These are phyloP conservation scores for Eumacrocentrus americanus DNA, from an alignment of 2,888 invertebrate species.

Conservation along the genomic window DNA sequence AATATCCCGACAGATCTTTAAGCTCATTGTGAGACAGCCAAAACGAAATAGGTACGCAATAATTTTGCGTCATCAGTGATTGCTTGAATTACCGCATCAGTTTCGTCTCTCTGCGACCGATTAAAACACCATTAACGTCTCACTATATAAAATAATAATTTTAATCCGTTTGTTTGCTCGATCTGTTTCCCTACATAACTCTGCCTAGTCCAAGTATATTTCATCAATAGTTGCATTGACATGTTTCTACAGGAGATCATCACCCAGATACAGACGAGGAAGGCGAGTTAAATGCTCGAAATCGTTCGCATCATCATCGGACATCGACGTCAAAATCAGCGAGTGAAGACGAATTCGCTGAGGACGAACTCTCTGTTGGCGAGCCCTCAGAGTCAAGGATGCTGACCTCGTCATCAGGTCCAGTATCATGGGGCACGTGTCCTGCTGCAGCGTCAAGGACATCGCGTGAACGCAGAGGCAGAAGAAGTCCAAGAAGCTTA, in stretches of 20 bases:
- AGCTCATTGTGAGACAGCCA: neutral
- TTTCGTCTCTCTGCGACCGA: neutral
- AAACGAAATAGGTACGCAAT: neutral
- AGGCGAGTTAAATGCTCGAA: conserved; percentile 52
- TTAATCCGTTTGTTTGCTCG: neutral
- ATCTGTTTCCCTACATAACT: too few species aligned
- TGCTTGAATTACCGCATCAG: neutral
- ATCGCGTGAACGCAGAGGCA: conserved; percentile 66
- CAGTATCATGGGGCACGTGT: conserved; percentile 64
- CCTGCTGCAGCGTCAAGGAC: conserved; percentile 67
- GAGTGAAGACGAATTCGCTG: conserved; percentile 85
- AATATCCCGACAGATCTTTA: too few species aligned
- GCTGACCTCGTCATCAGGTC: conserved; percentile 64
- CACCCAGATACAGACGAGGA: conserved; percentile 55
- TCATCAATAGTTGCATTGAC: neutral
- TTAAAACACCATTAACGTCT: neutral
- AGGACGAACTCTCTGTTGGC: conserved; percentile 73
- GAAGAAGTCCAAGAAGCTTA: conserved; percentile 58
- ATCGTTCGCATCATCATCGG: conserved; percentile 49
- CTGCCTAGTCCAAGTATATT: neutral
- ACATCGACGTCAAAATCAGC: conserved; percentile 61
- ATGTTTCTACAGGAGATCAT: conserved; percentile 49
- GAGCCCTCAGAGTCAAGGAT: conserved; percentile 59
- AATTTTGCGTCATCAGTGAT: neutral
- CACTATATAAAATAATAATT: too few species aligned